Percentiles rank a stretch among this genome's conserved stretches.
These are phyloP conservation scores for Brenthis ino DNA, from an alignment of 2,888 invertebrate species.

Conservation along the genomic window DNA sequence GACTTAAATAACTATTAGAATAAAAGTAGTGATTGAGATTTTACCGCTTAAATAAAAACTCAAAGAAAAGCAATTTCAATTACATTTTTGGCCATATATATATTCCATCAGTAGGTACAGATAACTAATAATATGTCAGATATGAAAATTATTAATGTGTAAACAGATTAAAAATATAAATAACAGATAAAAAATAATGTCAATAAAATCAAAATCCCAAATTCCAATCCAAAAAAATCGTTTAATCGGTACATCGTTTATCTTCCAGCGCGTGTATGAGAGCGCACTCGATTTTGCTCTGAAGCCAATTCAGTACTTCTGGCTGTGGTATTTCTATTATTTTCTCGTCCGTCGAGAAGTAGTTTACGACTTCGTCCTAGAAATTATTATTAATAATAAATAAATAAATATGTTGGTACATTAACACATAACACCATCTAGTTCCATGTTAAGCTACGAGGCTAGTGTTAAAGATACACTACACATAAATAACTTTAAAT, in stretches of 20 bases:
- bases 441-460: too few species aligned
- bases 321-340: constrained; percentile 84
- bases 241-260: constrained; percentile 78
- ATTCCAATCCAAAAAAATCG: not conserved
- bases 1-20: not conserved
- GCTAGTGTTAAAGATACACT: too few species aligned
- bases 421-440: too few species aligned
- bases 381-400: not conserved
- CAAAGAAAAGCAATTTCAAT: not conserved
- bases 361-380: constrained; percentile 82
- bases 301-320: constrained; percentile 86
- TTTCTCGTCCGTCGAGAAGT: constrained; percentile 85
- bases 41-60: not conserved
- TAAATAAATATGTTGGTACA: not conserved
- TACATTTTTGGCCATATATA: constrained; percentile 1
- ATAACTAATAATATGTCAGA: too few species aligned
- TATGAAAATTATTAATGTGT: too few species aligned
- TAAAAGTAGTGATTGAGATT: not conserved
- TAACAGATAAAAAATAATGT: too few species aligned
- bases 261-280: constrained; percentile 89
- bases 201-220: not conserved
- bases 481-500: too few species aligned
- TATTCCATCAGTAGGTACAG: not conserved
- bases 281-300: constrained; percentile 88
- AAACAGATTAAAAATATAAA: too few species aligned